Evolutionary conservation across 2,797 vertebrate genomes (phyloP).

Genomic region (Propithecus deckenii): DNA sequence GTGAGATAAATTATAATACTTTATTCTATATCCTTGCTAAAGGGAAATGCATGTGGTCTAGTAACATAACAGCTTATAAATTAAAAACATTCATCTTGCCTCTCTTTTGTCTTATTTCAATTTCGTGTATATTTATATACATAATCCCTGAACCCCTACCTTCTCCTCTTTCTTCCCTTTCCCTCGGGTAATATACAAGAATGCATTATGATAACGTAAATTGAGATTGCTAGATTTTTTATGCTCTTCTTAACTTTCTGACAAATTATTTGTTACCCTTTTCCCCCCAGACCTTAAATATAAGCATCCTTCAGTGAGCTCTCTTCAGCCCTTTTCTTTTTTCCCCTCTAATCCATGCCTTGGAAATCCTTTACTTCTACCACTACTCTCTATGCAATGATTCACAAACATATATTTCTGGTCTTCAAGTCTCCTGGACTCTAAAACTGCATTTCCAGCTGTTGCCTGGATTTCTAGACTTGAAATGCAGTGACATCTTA

Average conservation of each 20-base stretch:
- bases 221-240: neutral
- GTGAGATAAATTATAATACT: neutral
- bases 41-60: neutral
- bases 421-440: neutral
- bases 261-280: neutral
- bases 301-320: neutral
- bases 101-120: conserved; percentile 38
- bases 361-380: neutral
- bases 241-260: neutral
- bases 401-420: neutral
- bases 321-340: neutral
- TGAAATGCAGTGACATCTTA: neutral
- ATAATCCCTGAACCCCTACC: neutral
- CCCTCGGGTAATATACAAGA: neutral
- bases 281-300: neutral
- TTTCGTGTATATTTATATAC: neutral
- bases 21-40: neutral
- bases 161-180: neutral
- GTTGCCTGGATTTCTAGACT: neutral
- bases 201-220: neutral
- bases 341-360: neutral
- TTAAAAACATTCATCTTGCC: conserved; percentile 3
- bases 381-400: neutral
- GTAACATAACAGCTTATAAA: neutral
- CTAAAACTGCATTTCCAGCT: neutral